Base-by-base conservation (phyloP, 2,888 invertebrate species). In the Kuschelorhynchus macadamiae region DNA sequence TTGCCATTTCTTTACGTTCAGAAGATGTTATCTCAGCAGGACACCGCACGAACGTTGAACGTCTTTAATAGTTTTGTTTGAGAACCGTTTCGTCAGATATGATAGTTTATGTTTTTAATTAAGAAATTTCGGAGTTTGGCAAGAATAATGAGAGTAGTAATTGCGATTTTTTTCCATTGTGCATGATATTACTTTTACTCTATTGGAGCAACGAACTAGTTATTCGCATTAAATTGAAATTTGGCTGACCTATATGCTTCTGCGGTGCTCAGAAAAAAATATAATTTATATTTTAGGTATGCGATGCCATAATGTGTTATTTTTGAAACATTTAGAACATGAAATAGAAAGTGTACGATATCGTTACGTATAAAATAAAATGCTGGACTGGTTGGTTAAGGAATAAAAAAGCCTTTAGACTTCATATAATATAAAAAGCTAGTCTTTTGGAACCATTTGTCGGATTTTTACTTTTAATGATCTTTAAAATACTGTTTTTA, bases 61-160 rank as follows among this genome's bases (percentile, higher is more conserved):
- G 60, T 60, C 49, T 61, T 60, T 66, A 66, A 66, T 66, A 66
- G 60, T 66, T 65, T 65, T 25, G 65, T 65, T 39, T 65, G 16
- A 18, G 46, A 21, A 18, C 14, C 17, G 20, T 59, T 59, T 36
- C 44, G 46, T 65, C 47, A 65, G 49, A 11, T 33, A 44, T 46
- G 36, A 46, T 59, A 20, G 50, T 59, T 57, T 65, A 30, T 21
- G 33, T 42, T 65, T 55, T 65, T 65, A 65, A 65, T 65, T 65
- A 59, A 39, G 59, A 32, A 59, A 59, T 59, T 59, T 65, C 30
- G 17, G 21, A 20, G 25, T 46, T 25, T 42, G 17, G 36, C 44
- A 56, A 42, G 16, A 30, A 41, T 11, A 11, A 30, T 32, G 3
- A 56, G 39, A 11, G 39, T 47, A 59, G 20, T 59, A 14, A 60